phyloP scores from a whole-genome alignment of 92 coral and sea anemone species.

The Epizoanthus stellaris region DNA sequence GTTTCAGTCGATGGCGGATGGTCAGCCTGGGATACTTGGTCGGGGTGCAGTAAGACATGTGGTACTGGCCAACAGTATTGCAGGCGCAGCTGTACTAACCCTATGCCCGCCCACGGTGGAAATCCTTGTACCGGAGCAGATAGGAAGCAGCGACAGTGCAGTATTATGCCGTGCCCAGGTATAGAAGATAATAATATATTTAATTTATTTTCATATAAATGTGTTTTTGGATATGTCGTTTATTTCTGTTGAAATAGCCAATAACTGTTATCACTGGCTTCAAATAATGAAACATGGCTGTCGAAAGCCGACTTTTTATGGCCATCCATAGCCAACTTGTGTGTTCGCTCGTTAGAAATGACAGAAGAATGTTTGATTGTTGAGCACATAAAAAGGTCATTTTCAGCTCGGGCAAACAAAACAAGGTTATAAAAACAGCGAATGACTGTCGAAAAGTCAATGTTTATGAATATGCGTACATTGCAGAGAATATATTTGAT shows the following conservation, averaged over 20 bases:
- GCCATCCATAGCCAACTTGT: no score
- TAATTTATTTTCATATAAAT: no score
- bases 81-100: constrained; percentile 36
- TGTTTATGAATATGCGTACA: no score
- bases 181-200: background rate
- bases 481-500: no score
- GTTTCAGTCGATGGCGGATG: constrained; percentile 12
- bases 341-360: no score
- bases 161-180: constrained; percentile 19
- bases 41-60: constrained; percentile 25
- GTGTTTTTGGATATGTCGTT: background rate
- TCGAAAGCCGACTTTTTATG: no score
- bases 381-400: no score
- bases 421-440: background rate
- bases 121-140: constrained; percentile 9
- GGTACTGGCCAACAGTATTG: constrained; percentile 29
- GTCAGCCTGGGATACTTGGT: constrained; percentile 22
- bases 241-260: background rate
- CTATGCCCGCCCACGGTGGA: constrained; percentile 21
- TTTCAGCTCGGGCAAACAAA: no score
- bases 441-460: no score
- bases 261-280: no score
- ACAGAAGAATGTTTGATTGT: no score
- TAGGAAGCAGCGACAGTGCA: background rate
- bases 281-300: no score